Percentiles rank a stretch among this genome's conserved stretches.
phyloP scores from a whole-genome alignment of 2,113 vertebrate species.

The Pyxicephalus adspersus region DNA sequence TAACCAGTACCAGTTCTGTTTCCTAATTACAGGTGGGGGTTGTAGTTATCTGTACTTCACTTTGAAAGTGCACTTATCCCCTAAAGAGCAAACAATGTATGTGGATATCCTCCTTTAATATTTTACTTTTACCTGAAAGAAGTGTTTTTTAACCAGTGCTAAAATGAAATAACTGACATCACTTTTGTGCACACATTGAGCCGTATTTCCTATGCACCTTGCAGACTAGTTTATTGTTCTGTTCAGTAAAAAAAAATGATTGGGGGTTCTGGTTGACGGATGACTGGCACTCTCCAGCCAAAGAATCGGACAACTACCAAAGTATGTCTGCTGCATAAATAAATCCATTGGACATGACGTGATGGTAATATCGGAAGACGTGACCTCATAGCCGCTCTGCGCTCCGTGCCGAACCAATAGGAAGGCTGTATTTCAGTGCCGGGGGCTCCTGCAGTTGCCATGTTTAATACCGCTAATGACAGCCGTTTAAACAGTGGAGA shows the following conservation, averaged over 20 bases:
- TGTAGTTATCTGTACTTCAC: too few species aligned
- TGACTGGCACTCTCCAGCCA: neutral
- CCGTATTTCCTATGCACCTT: neutral
- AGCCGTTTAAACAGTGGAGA: constrained; percentile 36
- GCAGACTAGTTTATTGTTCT: neutral
- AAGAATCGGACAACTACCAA: neutral
- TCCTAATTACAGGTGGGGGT: too few species aligned
- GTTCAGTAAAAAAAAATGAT: neutral
- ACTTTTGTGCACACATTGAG: neutral
- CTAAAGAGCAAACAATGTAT: too few species aligned
- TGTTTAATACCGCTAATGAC: constrained; percentile 39
- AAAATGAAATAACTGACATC: neutral
- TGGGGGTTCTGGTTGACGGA: neutral
- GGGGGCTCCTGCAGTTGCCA: neutral
- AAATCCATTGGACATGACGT: constrained; percentile 19
- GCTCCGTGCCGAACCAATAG: constrained; percentile 2
- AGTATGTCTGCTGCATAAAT: constrained; percentile 14
- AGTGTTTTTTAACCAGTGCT: neutral
- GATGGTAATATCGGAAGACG: constrained; percentile 17
- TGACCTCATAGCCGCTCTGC: constrained; percentile 15
- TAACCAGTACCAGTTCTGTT: too few species aligned
- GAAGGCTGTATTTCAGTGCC: neutral
- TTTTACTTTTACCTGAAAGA: too few species aligned
- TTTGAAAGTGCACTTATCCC: too few species aligned
- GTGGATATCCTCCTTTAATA: too few species aligned